These are phyloP conservation scores for Desmophyllum pertusum DNA, from an alignment of 92 coral and sea anemone species.

Conservation along the genomic window DNA sequence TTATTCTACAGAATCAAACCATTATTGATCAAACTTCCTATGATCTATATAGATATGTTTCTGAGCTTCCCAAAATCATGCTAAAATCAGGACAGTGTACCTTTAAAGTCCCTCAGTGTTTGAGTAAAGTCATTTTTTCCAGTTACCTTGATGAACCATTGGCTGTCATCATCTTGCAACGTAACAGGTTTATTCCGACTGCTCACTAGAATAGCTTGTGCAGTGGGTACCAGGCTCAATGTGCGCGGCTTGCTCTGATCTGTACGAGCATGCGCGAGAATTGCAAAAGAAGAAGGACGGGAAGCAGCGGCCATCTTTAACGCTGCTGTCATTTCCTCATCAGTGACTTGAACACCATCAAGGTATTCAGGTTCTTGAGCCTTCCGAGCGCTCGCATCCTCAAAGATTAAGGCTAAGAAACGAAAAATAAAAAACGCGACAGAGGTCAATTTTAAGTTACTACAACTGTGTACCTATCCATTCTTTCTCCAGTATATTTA, in stretches of 20 bases:
- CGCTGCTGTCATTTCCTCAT: constrained; percentile 82
- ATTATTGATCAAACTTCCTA: no score
- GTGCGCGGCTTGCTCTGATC: constrained; percentile 83
- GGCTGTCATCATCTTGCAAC: constrained; percentile 86
- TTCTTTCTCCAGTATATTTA: no score
- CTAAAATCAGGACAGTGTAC: no score
- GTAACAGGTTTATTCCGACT: constrained; percentile 81
- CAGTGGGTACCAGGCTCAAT: constrained; percentile 85
- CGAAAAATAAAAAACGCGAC: neutral
- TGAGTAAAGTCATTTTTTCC: neutral
- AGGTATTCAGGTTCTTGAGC: constrained; percentile 75
- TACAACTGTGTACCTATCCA: neutral
- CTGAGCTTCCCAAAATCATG: no score
- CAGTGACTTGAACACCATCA: constrained; percentile 75
- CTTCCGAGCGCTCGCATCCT: constrained; percentile 92
- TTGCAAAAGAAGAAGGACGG: constrained; percentile 87
- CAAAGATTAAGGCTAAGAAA: constrained; percentile 76
- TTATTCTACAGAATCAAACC: no score
- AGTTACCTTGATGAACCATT: constrained; percentile 70
- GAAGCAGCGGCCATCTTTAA: constrained; percentile 95
- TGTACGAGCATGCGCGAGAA: constrained; percentile 95
- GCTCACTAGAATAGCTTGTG: constrained; percentile 69
- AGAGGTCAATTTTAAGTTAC: neutral
- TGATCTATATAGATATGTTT: no score
- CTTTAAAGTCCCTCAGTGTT: no score